Evolutionary conservation across 1,140 invertebrate species (phyloP).

Genomic region (Drosophila ambigua): DNA sequence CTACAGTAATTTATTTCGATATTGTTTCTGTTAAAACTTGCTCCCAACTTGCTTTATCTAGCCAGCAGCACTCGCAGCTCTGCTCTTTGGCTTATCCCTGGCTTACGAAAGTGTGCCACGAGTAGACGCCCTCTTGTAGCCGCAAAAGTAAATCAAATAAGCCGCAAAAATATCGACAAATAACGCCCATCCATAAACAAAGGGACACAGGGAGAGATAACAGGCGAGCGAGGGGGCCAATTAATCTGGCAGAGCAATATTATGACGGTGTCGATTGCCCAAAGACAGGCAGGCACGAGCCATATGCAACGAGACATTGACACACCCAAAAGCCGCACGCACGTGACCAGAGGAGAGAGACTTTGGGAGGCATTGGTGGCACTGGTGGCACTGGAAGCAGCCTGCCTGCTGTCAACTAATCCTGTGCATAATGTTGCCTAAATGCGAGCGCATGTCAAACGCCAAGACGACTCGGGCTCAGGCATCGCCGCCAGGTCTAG

Average conservation of each 20-base stretch:
- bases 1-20: not conserved
- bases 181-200: constrained; percentile 1
- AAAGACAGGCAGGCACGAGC: constrained; percentile 51
- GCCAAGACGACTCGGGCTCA: constrained; percentile 24
- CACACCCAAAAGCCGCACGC: constrained; percentile 37
- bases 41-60: not conserved
- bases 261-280: constrained; percentile 77
- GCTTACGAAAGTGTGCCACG: constrained; percentile 11
- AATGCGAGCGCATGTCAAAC: constrained; percentile 72
- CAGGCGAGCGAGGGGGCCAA: constrained; percentile 33
- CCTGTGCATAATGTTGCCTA: constrained; percentile 77
- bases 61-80: not conserved
- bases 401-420: constrained; percentile 57
- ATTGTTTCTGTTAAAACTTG: not conserved
- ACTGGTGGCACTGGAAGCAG: constrained; percentile 2
- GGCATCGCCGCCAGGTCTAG: not conserved
- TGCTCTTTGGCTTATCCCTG: constrained; percentile 7
- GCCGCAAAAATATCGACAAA: constrained; percentile 48
- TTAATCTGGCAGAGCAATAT: constrained; percentile 70
- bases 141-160: constrained; percentile 50
- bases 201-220: not conserved
- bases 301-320: constrained; percentile 27
- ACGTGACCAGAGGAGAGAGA: constrained; percentile 46
- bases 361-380: constrained; percentile 4
- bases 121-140: constrained; percentile 1